Conservation (phyloP, 2,797 vertebrate genomes). For the Eulemur albifrons region DNA sequence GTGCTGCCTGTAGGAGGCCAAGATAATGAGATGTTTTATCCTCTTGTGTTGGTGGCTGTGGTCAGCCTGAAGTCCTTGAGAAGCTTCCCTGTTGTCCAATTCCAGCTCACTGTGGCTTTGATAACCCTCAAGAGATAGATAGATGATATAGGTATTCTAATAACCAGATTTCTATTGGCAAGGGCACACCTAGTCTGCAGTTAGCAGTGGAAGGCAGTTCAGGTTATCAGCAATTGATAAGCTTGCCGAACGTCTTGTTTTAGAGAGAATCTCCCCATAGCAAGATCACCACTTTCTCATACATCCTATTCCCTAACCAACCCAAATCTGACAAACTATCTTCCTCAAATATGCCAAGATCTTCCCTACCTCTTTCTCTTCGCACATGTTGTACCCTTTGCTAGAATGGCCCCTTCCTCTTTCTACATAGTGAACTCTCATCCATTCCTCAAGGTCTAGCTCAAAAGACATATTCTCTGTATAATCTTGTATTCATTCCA, state of each 20-base stretch:
- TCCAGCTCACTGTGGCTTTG: background rate
- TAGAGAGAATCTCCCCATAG: background rate
- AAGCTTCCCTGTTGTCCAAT: conserved; percentile 4
- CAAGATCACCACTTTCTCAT: background rate
- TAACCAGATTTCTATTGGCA: background rate
- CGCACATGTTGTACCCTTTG: background rate
- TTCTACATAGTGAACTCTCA: background rate
- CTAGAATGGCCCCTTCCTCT: background rate
- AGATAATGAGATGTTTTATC: background rate
- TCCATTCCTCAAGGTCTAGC: background rate
- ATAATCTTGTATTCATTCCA: conserved; percentile 19
- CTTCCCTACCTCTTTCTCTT: background rate
- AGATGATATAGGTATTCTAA: background rate
- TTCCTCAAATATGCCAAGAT: conserved; percentile 1
- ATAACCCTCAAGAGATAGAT: conserved; percentile 13
- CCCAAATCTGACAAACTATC: background rate
- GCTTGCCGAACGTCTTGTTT: background rate
- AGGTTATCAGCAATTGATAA: background rate
- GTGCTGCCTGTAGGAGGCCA: background rate
- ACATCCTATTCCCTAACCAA: background rate
- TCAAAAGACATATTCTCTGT: background rate
- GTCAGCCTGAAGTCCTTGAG: background rate
- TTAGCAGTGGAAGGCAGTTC: conserved; percentile 12
- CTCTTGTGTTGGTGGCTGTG: background rate
- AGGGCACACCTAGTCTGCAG: background rate